Conservation (phyloP, 2,797 vertebrate species). For the Enteromius treurensis region DNA sequence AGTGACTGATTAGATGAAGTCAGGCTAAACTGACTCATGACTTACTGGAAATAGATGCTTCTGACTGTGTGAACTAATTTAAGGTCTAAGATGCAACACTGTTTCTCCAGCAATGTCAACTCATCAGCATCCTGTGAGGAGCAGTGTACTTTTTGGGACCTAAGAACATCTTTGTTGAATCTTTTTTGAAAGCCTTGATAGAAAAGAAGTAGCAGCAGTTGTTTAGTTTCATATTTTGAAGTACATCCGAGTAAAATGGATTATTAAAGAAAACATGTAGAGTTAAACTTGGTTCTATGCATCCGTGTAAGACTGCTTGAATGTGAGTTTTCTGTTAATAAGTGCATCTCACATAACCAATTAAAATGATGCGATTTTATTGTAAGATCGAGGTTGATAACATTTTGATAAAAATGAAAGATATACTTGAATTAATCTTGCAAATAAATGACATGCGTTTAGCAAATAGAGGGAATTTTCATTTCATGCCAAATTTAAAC, state of each 20-base stretch:
- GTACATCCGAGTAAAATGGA: neutral
- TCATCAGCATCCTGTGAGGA: neutral
- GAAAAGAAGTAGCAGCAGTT: neutral
- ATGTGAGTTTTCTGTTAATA: neutral
- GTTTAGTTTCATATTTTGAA: neutral
- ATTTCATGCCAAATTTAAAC: neutral
- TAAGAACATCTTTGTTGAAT: neutral
- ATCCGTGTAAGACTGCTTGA: neutral
- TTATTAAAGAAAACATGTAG: neutral
- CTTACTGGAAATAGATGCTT: conserved; percentile 11
- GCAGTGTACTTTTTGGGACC: neutral
- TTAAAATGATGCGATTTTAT: neutral
- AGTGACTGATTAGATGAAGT: conserved; percentile 8
- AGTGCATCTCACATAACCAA: neutral
- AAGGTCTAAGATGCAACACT: neutral
- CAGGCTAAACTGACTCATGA: conserved; percentile 36
- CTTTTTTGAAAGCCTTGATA: neutral
- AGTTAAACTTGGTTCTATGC: neutral
- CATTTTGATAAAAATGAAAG: neutral
- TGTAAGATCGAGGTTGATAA: neutral
- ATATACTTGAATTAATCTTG: neutral
- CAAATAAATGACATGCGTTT: neutral
- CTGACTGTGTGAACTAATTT: neutral
- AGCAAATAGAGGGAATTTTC: neutral
- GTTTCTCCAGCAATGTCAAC: neutral